A percentile compares a stretch with the other conserved stretches of the same genome.
phyloP scores from a whole-genome alignment of 2,113 vertebrate genomes.

The Eptatretus burgeri region DNA sequence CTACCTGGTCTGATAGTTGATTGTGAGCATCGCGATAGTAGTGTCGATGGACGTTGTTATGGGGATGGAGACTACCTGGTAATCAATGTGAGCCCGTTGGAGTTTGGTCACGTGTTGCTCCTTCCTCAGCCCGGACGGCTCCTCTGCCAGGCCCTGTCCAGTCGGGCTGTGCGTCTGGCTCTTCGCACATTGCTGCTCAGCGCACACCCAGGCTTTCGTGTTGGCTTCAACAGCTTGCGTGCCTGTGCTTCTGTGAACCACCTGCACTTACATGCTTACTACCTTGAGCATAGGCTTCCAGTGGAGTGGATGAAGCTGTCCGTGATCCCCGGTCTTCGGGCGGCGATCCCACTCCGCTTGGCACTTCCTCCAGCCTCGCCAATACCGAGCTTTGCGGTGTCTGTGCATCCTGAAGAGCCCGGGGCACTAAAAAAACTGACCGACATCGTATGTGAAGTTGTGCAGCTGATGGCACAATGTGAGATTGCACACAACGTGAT shows the following conservation, averaged over 20 bases:
- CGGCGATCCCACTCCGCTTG: no score
- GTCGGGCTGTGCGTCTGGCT: slow-evolving; percentile 15
- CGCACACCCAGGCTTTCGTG: slow-evolving; percentile 28
- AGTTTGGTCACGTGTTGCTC: slow-evolving; percentile 48
- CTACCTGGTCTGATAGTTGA: rapidly evolving
- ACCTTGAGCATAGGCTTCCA: slow-evolving; percentile 24
- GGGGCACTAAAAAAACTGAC: no score
- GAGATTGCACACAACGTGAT: no score
- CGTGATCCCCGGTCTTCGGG: no score
- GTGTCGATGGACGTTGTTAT: neutral
- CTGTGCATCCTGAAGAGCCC: no score
- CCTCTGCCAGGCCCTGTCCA: slow-evolving; percentile 33
- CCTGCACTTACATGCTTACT: slow-evolving; percentile 52
- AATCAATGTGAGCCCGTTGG: slow-evolving; percentile 55
- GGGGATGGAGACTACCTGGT: slow-evolving; percentile 15
- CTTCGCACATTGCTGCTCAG: slow-evolving; percentile 44
- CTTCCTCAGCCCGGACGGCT: slow-evolving; percentile 26
- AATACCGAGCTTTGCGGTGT: no score
- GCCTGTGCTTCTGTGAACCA: slow-evolving; percentile 67
- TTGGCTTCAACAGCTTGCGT: slow-evolving; percentile 69
- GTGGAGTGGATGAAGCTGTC: slow-evolving; percentile 20
- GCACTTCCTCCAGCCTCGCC: no score
- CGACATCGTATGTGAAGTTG: no score
- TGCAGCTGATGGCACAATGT: no score
- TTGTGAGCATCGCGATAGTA: no score